phyloP scores from a whole-genome alignment of 1,140 invertebrate genomes.

The Xylocopa sonorina region DNA sequence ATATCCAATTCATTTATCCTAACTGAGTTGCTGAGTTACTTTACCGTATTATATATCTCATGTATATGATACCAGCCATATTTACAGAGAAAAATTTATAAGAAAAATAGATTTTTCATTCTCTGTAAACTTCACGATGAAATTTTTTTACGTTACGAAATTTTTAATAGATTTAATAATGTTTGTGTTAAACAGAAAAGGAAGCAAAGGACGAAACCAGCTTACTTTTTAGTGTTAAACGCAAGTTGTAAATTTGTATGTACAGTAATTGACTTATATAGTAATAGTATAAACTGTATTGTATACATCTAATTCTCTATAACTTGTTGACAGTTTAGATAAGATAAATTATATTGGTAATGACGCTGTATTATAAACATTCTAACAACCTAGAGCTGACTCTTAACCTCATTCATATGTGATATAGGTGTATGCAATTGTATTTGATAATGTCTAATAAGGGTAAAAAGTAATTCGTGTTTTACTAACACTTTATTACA shows the following conservation, averaged over 20 bases:
- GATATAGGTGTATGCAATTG: constrained; percentile 20
- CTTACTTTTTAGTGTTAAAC: constrained; percentile 3
- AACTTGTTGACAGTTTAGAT: neutral
- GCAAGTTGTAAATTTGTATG: constrained; percentile 10
- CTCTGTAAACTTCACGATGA: too few species aligned
- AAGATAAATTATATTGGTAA: neutral
- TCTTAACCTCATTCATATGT: constrained; percentile 13
- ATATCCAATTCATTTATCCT: neutral
- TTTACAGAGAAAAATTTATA: constrained; percentile 2
- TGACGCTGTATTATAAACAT: neutral
- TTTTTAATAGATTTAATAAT: neutral
- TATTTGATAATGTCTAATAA: constrained; percentile 16
- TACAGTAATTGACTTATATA: constrained; percentile 2
- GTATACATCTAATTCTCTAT: neutral
- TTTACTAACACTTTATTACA: constrained; percentile 3
- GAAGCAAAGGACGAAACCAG: neutral
- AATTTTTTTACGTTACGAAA: neutral
- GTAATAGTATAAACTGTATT: too few species aligned
- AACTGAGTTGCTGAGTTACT: neutral
- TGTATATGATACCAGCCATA: neutral
- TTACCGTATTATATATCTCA: neutral
- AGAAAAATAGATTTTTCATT: constrained; percentile 4
- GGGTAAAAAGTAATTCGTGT: neutral
- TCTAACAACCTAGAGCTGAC: neutral
- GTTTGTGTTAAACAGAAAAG: neutral